Conservation (phyloP, 1,140 invertebrate genomes). For the Drosophila nebulosa region DNA sequence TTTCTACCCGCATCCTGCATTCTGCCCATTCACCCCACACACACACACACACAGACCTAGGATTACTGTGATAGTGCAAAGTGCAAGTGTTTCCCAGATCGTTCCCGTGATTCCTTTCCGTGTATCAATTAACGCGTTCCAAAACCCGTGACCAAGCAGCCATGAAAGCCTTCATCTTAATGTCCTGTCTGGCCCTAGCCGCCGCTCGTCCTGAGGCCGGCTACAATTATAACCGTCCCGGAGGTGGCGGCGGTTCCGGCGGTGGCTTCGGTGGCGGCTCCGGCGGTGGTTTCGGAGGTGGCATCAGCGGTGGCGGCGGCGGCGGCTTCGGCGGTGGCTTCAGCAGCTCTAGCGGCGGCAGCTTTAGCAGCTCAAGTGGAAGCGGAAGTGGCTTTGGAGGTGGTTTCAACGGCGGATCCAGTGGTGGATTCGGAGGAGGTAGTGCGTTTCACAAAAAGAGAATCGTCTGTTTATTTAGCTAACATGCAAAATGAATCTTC, state of each 20-base stretch:
- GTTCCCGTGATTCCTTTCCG: conserved; percentile 11
- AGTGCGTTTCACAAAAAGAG: neutral
- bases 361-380: conserved; percentile 14
- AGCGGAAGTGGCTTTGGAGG: conserved; percentile 42
- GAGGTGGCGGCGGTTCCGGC: conserved; percentile 73
- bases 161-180: conserved; percentile 82
- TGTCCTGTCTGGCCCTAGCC: conserved; percentile 84
- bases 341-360: conserved; percentile 4
- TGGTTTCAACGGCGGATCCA: conserved; percentile 35
- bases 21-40: conserved; percentile 18
- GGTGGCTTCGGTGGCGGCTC: conserved; percentile 31
- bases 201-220: conserved; percentile 84
- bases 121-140: conserved; percentile 28
- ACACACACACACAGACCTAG: conserved; percentile 74
- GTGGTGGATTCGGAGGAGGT: conserved; percentile 43
- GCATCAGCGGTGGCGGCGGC: conserved; percentile 13
- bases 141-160: conserved; percentile 40
- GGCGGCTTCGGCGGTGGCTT: conserved; percentile 65
- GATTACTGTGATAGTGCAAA: conserved; percentile 76
- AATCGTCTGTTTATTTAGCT: too few relatives aligned
- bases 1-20: conserved; percentile 2
- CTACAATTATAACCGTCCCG: conserved; percentile 84
- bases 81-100: conserved; percentile 46
- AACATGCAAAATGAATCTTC: neutral
- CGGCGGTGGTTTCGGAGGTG: conserved; percentile 47